Conservation (phyloP, 2,888 invertebrate species). For the Ceraclea dissimilis region DNA sequence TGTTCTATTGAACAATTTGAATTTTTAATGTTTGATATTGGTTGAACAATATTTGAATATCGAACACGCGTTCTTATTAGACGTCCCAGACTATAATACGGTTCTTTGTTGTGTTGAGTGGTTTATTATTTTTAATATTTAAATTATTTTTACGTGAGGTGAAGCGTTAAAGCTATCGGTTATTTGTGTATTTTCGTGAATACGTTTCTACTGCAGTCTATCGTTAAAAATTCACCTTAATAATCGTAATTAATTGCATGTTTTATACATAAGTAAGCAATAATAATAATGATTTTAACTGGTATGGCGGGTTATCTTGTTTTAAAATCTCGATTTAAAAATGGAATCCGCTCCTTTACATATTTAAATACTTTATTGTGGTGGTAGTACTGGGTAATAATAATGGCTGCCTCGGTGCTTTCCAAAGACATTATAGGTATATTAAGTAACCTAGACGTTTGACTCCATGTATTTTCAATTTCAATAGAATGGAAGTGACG, state of each 20-base stretch:
- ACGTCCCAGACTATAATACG: no score
- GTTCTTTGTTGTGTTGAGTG: no score
- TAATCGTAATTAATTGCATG: constrained; percentile 15
- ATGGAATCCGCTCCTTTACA: constrained; percentile 13
- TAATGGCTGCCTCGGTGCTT: background rate
- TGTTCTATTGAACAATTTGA: no score
- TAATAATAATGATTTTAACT: constrained; percentile 8
- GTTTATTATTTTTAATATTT: no score
- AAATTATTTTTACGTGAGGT: no score
- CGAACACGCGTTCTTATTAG: no score
- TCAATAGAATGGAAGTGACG: no score
- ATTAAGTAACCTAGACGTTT: no score
- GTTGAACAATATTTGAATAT: no score
- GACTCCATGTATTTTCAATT: no score
- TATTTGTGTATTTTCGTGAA: background rate
- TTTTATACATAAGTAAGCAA: constrained; percentile 3
- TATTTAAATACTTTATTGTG: background rate
- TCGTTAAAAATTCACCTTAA: background rate
- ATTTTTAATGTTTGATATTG: no score
- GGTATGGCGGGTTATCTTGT: constrained; percentile 10
- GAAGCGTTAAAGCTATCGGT: background rate
- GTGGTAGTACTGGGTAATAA: background rate
- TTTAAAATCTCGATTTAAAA: constrained; percentile 14
- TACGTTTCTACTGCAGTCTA: background rate
- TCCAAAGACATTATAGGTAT: no score